Percentiles rank a stretch among this genome's conserved stretches.
Evolutionary conservation across 2,888 invertebrate genomes (phyloP).

Genomic region (Dryobotodes eremita): DNA sequence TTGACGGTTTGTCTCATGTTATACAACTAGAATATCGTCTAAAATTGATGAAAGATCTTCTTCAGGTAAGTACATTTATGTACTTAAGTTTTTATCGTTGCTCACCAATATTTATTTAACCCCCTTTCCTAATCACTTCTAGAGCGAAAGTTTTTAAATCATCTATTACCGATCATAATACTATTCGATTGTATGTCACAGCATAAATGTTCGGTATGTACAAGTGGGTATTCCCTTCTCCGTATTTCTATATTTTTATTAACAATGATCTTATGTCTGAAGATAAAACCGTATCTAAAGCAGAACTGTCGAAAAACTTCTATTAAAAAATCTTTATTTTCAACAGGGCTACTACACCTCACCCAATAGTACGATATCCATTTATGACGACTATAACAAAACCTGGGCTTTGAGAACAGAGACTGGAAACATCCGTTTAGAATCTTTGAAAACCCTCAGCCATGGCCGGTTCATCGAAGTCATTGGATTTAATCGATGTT

Average conservation of each 20-base stretch:
- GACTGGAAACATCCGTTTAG: conserved; percentile 10
- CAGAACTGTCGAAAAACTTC: neutral
- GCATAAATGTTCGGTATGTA: no score
- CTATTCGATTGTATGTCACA: no score
- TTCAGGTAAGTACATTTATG: conserved; percentile 40
- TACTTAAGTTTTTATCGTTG: neutral
- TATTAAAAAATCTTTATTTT: neutral
- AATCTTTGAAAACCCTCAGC: conserved; percentile 44
- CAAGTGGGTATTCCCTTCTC: neutral
- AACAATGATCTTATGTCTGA: neutral
- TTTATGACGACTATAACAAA: conserved; percentile 22
- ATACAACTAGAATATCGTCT: conserved; percentile 67
- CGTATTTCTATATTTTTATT: neutral
- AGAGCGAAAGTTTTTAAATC: neutral
- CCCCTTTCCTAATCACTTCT: neutral
- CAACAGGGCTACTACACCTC: conserved; percentile 42
- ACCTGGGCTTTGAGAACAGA: conserved; percentile 17
- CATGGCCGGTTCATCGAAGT: conserved; percentile 38
- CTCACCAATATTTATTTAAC: neutral
- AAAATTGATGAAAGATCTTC: conserved; percentile 42
- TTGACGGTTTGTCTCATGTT: conserved; percentile 62
- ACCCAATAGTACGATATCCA: neutral
- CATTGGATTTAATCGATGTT: conserved; percentile 58
- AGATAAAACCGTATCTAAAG: neutral
- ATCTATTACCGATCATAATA: neutral